Base-by-base conservation (phyloP, 2,797 vertebrate species). In the Malurus leucopterus region DNA sequence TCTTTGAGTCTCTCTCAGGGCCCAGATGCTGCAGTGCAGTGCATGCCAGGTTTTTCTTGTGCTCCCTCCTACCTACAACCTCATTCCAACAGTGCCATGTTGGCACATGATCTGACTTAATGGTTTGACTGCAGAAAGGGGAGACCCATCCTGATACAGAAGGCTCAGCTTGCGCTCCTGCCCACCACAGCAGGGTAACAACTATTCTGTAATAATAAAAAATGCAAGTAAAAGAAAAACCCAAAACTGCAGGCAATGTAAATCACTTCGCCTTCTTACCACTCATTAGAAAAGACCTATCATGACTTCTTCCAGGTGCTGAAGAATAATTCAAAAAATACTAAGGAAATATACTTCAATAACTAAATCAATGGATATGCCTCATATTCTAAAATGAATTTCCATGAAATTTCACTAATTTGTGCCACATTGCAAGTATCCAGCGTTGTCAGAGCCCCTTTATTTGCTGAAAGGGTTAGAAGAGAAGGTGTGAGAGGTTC, bases 401-500 rank as follows among this genome's bases (percentile, higher is more conserved):
- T 34, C 9, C 13, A 16, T 65, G 68, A 53, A 63, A 75, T 73
- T 90, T 89, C 41, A 75, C 29, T 53, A 62, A 46, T 21, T 86
- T 69, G 13, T 65, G 58, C 44, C 41, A 61, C 15, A 36, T 13
- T 46, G 24, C 43, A 55, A 63, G 12, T 20, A 32, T 64, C 54
- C 71, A 77, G 0, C 32, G n/a, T 86, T 7, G 2, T 63, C 8
- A 26, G 46, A 87, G 43, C 24, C 20, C 46, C 61, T 51, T 30
- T 27, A n/a, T 73, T 89, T 84, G 27, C 51, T 79, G 74, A 78
- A 89, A 62, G 32, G n/a, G 21, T 68, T 89, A 73, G 82, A 75
- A 91, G 67, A 63, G 29, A 74, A 81, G 46, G 50, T 72, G 46
- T 84, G 40, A 91, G 70, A 89, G 26, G 68, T 91, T 94, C 82